Evolutionary conservation across 2,113 vertebrate genomes (phyloP), one percentile per base, ranked within the genome.

Genomic region (Poeciliopsis retropinna): DNA sequence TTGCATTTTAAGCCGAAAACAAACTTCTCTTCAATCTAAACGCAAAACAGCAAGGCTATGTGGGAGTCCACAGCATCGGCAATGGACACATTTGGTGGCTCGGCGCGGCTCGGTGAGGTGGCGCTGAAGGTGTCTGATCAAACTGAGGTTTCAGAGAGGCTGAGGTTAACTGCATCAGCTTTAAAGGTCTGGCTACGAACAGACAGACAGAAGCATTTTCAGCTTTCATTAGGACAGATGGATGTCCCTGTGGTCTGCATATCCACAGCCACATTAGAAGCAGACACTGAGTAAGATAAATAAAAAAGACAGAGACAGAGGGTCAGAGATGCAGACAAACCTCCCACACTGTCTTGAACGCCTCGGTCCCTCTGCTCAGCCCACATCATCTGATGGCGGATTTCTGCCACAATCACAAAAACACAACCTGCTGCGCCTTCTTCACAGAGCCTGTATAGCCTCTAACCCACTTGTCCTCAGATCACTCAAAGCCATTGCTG

Each of bases 401-500:
- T 57, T n/a, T 57, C 22, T 57, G 51, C 51, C 51, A 78, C 88
- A 86, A 64, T 75, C 76, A 76, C 84, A 67, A 70, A 85, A 79
- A 87, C 79, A 63, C 79, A 80, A 81, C 80, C 75, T 68, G 78
- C 78, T 79, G 85, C 64, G 80, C 70, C 85, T 60, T 79, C 79
- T 73, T 85, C 83, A 47, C 44, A 83, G 83, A 54, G 76, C 66
- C 79, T 73, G 63, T 41, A 32, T 60, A 64, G 77, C 83, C 82
- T 88, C 80, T 75, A 88, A 87, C 73, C 72, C 64, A 69, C 82
- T 84, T 82, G 80, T 76, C 74, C 80, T 83, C 80, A 79, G 75
- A 86, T 80, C 82, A 79, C 80, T 71, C 89, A 67, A 73, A 64
- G 76, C 78, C 85, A 75, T 34, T 74, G 84, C 80, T 69, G 83